phyloP scores from a whole-genome alignment of 2,113 vertebrate species.

The Mormoops blainvillei region DNA sequence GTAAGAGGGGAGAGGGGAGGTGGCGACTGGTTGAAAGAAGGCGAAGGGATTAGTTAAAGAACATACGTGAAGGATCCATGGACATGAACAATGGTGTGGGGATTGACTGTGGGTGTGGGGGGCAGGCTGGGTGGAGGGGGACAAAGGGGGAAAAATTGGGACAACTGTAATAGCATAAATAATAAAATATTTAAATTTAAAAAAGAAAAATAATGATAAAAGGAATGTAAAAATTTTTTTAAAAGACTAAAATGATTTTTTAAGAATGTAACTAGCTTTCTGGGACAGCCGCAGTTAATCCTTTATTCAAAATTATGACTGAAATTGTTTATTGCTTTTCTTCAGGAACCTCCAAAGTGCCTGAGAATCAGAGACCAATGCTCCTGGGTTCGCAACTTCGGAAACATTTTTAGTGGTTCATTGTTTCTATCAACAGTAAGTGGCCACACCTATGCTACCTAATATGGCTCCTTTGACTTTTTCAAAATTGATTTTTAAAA shows the following conservation, averaged over 20 bases:
- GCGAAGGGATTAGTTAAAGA: too few relatives aligned
- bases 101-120: too few relatives aligned
- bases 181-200: background rate
- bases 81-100: too few relatives aligned
- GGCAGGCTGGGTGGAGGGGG: too few relatives aligned
- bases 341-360: background rate
- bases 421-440: background rate
- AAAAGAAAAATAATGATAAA: background rate
- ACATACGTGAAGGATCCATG: too few relatives aligned
- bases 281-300: background rate
- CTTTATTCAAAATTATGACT: background rate
- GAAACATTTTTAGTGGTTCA: background rate
- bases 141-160: too few relatives aligned
- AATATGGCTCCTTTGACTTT: background rate
- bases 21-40: too few relatives aligned
- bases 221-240: too few relatives aligned
- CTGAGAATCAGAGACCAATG: background rate
- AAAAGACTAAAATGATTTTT: background rate
- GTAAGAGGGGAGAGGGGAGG: too few relatives aligned
- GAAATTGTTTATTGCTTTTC: background rate
- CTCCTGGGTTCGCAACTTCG: background rate
- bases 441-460: background rate
- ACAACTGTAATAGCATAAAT: too few relatives aligned
- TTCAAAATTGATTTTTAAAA: background rate
- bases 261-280: background rate